Evolutionary conservation across 92 coral and sea anemone species (phyloP).

Genomic region (Galaxea fascicularis): DNA sequence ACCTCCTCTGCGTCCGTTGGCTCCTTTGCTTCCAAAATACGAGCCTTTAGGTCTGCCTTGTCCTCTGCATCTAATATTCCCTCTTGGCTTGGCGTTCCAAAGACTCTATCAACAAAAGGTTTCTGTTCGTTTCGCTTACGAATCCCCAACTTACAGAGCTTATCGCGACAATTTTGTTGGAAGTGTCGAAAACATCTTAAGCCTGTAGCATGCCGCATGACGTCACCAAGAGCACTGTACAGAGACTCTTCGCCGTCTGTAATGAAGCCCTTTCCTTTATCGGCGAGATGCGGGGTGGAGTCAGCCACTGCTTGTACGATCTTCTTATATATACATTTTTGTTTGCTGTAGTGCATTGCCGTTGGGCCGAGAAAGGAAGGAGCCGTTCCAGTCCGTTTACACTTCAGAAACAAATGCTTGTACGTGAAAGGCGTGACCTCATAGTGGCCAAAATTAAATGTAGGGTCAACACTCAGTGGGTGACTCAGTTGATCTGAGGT

Average conservation of each 20-base stretch:
- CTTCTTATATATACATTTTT: constrained; percentile 27
- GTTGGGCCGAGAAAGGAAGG: constrained; percentile 59
- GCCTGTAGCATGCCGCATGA: constrained; percentile 42
- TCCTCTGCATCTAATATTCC: constrained; percentile 46
- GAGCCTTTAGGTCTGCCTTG: constrained; percentile 38
- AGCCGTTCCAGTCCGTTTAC: constrained; percentile 36
- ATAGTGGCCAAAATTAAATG: too few relatives aligned
- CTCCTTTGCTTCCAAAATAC: constrained; percentile 15
- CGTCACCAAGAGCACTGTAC: constrained; percentile 42
- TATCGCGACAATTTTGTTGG: too few relatives aligned
- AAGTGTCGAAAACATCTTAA: too few relatives aligned
- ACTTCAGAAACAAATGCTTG: constrained; percentile 51
- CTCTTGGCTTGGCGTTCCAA: constrained; percentile 26
- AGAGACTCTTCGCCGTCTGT: too few relatives aligned
- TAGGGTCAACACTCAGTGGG: constrained; percentile 69
- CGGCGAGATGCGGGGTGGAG: constrained; percentile 24
- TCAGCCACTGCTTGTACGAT: constrained; percentile 50
- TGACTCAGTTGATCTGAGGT: constrained; percentile 23
- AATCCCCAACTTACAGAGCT: constrained; percentile 20
- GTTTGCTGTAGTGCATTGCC: constrained; percentile 62
- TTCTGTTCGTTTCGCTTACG: constrained; percentile 24
- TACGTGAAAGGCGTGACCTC: too few relatives aligned
- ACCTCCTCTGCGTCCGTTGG: constrained; percentile 30
- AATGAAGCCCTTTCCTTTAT: too few relatives aligned
- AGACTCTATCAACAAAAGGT: constrained; percentile 35